phyloP scores from a whole-genome alignment of 1,140 invertebrate species.

The Ceratosolen solmsi region DNA sequence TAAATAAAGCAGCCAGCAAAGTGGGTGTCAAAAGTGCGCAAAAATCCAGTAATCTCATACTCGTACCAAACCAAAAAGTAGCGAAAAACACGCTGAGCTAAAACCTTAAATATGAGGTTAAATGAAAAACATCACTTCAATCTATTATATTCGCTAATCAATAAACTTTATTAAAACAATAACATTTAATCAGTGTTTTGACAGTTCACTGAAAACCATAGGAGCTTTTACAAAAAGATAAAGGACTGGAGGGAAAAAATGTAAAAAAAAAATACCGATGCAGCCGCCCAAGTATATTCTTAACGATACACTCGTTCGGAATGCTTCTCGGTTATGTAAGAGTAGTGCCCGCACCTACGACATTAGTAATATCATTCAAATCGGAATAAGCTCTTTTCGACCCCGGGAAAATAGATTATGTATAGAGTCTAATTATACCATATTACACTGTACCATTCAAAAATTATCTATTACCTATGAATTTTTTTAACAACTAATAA shows the following conservation, averaged over 20 bases:
- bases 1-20: constrained; percentile 45
- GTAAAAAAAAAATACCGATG: constrained; percentile 39
- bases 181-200: constrained; percentile 46
- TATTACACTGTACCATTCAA: constrained; percentile 25
- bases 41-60: constrained; percentile 41
- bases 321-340: constrained; percentile 53
- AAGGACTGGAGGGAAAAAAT: constrained; percentile 31
- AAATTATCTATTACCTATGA: constrained; percentile 8
- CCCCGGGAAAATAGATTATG: constrained; percentile 40
- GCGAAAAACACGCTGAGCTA: constrained; percentile 31
- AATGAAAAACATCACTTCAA: constrained; percentile 42
- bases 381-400: constrained; percentile 33
- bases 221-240: constrained; percentile 41
- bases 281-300: constrained; percentile 42
- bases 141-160: constrained; percentile 40
- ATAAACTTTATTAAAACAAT: constrained; percentile 52
- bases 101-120: constrained; percentile 43
- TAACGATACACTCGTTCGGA: constrained; percentile 47
- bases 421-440: constrained; percentile 6
- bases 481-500: constrained; percentile 4
- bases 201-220: constrained; percentile 23
- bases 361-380: constrained; percentile 55
- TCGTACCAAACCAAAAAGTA: constrained; percentile 48
- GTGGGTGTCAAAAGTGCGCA: constrained; percentile 42
- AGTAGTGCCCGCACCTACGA: constrained; percentile 55